Conservation (phyloP, 2,888 invertebrate genomes). For the Apodemia zela region DNA sequence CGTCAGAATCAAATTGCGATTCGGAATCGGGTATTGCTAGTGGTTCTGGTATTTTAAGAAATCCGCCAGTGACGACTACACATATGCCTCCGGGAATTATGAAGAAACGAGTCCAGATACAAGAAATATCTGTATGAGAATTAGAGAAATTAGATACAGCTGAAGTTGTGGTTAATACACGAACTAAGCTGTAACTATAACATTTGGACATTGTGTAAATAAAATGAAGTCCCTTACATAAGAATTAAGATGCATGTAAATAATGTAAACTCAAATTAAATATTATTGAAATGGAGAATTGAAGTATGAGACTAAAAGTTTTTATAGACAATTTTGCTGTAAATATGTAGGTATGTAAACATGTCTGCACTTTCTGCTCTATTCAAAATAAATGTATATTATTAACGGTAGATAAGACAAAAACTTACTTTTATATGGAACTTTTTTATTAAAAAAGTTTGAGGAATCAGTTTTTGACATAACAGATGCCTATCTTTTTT, state of each 20-base stretch:
- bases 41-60: slow-evolving; percentile 71
- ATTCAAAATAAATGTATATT: not conserved
- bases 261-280: slow-evolving; percentile 35
- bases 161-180: slow-evolving; percentile 68
- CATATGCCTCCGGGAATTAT: slow-evolving; percentile 87
- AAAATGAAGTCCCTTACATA: not conserved
- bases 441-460: too few species aligned
- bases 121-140: slow-evolving; percentile 93
- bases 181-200: slow-evolving; percentile 66
- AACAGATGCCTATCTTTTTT: too few species aligned
- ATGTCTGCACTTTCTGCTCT: slow-evolving; percentile 39
- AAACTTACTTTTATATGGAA: too few species aligned
- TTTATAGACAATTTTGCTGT: slow-evolving; percentile 38
- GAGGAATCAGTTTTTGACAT: too few species aligned
- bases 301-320: slow-evolving; percentile 29
- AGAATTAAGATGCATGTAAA: slow-evolving; percentile 32
- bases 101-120: slow-evolving; percentile 95
- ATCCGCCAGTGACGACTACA: slow-evolving; percentile 58
- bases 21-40: slow-evolving; percentile 64
- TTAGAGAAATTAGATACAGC: slow-evolving; percentile 55
- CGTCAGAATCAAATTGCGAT: slow-evolving; percentile 64
- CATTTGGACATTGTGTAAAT: slow-evolving; percentile 34
- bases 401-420: too few species aligned
- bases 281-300: slow-evolving; percentile 27
- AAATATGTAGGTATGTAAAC: slow-evolving; percentile 41